Evolutionary conservation across 2,797 vertebrate genomes (phyloP).

Genomic region (Dendrocincla tyrannina): DNA sequence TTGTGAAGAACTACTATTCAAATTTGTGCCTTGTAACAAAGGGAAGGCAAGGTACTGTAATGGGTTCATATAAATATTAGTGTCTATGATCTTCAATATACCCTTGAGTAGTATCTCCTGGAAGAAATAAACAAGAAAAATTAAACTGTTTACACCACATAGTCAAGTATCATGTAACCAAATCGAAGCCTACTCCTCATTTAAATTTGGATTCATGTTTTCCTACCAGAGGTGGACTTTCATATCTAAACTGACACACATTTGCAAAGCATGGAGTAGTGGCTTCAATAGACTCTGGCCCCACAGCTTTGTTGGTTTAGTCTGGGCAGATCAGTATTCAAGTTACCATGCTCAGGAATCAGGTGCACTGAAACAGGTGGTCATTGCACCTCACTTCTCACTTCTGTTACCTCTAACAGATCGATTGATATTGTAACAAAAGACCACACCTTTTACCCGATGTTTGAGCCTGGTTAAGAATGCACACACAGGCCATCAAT

Average conservation of each 20-base stretch:
- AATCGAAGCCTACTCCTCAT: background rate
- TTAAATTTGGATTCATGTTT: background rate
- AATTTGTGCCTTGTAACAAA: slow-evolving; percentile 68
- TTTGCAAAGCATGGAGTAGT: background rate
- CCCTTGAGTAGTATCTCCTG: slow-evolving; percentile 91
- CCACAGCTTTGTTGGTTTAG: background rate
- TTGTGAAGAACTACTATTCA: slow-evolving; percentile 59
- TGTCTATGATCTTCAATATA: slow-evolving; percentile 87
- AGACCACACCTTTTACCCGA: background rate
- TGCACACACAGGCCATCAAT: background rate
- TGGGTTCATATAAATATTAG: slow-evolving; percentile 83
- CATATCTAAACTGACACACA: background rate
- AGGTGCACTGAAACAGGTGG: background rate
- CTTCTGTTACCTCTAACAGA: background rate
- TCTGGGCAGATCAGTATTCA: background rate
- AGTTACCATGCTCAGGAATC: background rate
- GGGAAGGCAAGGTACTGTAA: slow-evolving; percentile 91
- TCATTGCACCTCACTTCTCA: background rate
- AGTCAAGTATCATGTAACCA: background rate
- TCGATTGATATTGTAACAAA: background rate
- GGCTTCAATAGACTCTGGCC: background rate
- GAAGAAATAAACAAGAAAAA: slow-evolving; percentile 14
- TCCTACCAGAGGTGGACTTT: background rate
- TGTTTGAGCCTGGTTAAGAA: background rate
- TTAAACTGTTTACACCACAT: background rate